These are phyloP conservation scores for Nymphalis urticae DNA, from an alignment of 2,888 invertebrate genomes.

Conservation along the genomic window DNA sequence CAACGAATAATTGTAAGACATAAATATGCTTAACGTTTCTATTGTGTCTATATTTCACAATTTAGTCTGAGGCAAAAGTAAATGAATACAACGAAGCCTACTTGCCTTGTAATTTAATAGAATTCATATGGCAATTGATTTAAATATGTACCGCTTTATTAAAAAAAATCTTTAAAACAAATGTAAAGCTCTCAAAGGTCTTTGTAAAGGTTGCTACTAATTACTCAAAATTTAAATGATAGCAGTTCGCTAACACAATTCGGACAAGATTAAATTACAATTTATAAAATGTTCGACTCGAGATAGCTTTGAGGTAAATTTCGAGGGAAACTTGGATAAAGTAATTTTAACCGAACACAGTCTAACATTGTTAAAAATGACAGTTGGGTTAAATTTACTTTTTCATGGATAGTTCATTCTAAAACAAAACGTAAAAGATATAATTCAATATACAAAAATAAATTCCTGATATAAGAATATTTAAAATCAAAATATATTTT, in stretches of 20 bases:
- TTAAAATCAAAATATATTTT: too few relatives aligned
- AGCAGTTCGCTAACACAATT: conserved; percentile 16
- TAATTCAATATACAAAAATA: not conserved
- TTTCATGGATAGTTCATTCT: not conserved
- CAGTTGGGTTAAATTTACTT: not conserved
- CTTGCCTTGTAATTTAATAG: not conserved
- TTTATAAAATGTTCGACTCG: conserved; percentile 7
- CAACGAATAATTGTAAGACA: too few relatives aligned
- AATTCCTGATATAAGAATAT: not conserved
- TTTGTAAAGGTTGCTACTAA: conserved; percentile 15
- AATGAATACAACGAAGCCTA: not conserved
- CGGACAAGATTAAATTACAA: conserved; percentile 19
- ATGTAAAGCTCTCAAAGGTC: conserved; percentile 16
- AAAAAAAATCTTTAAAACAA: conserved; percentile 5
- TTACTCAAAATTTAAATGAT: conserved; percentile 22
- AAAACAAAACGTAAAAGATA: not conserved
- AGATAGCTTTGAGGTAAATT: conserved; percentile 7
- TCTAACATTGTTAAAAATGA: not conserved
- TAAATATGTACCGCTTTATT: not conserved
- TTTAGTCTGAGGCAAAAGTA: not conserved
- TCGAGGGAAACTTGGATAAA: not conserved
- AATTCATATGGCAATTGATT: not conserved
- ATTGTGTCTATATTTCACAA: too few relatives aligned
- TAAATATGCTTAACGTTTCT: too few relatives aligned
- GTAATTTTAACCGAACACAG: not conserved